Conservation (phyloP, 2,797 vertebrate species). For the Dendrocincla tyrannina region DNA sequence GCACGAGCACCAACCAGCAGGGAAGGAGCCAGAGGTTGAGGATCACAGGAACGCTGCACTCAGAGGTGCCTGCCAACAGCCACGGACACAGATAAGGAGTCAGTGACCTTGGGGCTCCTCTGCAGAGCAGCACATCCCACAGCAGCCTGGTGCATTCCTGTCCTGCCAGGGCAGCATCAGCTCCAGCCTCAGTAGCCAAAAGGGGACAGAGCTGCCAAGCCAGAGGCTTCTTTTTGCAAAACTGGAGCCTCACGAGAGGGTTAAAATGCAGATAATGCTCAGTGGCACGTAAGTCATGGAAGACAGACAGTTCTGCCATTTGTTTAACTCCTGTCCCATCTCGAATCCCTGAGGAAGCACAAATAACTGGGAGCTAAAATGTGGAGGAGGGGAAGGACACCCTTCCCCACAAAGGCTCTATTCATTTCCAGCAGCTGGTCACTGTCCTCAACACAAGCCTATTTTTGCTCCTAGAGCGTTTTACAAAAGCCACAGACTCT, state of each 20-base stretch:
- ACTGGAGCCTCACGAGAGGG: not conserved
- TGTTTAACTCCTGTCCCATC: slow-evolving; percentile 27
- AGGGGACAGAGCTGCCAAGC: not conserved
- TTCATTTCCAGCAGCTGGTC: slow-evolving; percentile 63
- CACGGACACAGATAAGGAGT: not conserved
- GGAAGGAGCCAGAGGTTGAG: not conserved
- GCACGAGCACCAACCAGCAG: not conserved
- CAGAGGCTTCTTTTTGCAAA: not conserved
- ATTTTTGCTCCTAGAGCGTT: slow-evolving; percentile 43
- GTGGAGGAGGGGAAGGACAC: not conserved
- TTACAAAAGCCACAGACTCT: slow-evolving; percentile 46
- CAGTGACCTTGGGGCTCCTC: not conserved
- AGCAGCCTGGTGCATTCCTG: not conserved
- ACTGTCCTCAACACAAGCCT: slow-evolving; percentile 36
- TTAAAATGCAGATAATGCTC: slow-evolving; percentile 10
- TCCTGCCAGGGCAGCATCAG: fast-evolving
- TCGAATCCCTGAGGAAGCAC: not conserved
- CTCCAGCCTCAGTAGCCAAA: not conserved
- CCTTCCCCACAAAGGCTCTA: slow-evolving; percentile 26
- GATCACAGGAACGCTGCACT: not conserved
- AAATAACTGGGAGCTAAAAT: slow-evolving; percentile 40
- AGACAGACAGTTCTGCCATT: slow-evolving; percentile 27
- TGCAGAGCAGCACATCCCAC: not conserved
- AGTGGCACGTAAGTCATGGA: slow-evolving; percentile 2
- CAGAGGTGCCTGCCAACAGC: slow-evolving; percentile 5